phyloP scores from a whole-genome alignment of 2,888 invertebrate genomes.

The Amphipoea oculea region DNA sequence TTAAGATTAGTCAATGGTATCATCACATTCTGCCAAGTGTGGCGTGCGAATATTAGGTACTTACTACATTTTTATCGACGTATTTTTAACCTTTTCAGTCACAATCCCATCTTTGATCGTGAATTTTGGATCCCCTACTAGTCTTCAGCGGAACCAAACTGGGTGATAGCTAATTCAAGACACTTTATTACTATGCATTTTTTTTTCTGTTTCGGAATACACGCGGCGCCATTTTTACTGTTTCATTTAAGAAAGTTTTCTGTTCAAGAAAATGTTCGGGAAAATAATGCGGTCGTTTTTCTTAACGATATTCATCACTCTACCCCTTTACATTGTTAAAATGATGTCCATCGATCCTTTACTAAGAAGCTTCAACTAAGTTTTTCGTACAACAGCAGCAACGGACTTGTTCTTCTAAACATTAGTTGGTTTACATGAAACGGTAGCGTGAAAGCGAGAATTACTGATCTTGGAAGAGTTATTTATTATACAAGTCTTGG shows the following conservation, averaged over 20 bases:
- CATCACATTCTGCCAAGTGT: too few relatives aligned
- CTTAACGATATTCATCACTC: slow-evolving; percentile 50
- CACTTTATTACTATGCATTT: slow-evolving; percentile 66
- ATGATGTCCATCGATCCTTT: slow-evolving; percentile 10
- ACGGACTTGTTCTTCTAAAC: background rate
- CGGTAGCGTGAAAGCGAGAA: slow-evolving; percentile 3
- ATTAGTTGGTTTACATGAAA: background rate
- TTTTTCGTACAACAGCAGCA: slow-evolving; percentile 3
- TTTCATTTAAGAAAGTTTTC: slow-evolving; percentile 42
- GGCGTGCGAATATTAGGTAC: too few relatives aligned
- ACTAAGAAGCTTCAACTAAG: background rate
- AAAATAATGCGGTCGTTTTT: slow-evolving; percentile 52
- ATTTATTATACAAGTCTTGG: background rate
- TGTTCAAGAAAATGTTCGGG: slow-evolving; percentile 27
- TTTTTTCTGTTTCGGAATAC: slow-evolving; percentile 52
- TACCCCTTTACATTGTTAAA: background rate
- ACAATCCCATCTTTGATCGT: background rate
- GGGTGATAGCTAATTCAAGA: slow-evolving; percentile 67
- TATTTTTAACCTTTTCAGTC: too few relatives aligned
- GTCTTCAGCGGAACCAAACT: slow-evolving; percentile 53
- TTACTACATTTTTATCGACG: too few relatives aligned
- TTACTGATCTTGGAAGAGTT: background rate
- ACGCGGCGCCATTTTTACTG: slow-evolving; percentile 55
- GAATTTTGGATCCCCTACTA: slow-evolving; percentile 34
- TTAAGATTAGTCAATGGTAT: too few relatives aligned